Conservation (phyloP, 2,888 invertebrate species). For the Seira sanloemensis region DNA sequence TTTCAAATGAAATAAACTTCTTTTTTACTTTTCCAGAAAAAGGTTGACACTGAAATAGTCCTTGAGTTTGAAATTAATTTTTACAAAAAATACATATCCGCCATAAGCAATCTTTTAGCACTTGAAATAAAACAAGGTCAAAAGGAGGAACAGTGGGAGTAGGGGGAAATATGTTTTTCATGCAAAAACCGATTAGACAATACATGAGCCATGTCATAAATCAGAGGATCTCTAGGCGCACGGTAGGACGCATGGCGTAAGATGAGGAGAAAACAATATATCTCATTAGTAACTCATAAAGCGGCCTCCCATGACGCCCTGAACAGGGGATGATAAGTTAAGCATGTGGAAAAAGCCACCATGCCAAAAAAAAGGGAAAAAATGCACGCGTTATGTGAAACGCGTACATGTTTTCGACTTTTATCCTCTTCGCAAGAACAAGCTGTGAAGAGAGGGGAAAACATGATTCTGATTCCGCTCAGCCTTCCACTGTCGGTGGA, state of each 20-base stretch:
- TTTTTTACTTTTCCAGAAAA: too few relatives aligned
- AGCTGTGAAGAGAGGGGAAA: background rate
- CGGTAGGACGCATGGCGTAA: background rate
- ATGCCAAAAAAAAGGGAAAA: too few relatives aligned
- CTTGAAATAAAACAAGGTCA: background rate
- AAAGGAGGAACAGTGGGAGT: background rate
- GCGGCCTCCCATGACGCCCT: background rate
- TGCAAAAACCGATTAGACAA: slow-evolving; percentile 3
- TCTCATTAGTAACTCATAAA: slow-evolving; percentile 29
- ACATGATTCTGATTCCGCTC: slow-evolving; percentile 4
- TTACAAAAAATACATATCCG: background rate
- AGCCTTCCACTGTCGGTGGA: slow-evolving; percentile 1
- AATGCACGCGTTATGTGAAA: background rate
- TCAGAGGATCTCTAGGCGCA: slow-evolving; percentile 12
- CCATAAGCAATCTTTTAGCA: background rate
- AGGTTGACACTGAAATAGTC: background rate
- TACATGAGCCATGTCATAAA: background rate
- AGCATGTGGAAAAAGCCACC: background rate
- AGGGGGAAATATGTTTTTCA: background rate
- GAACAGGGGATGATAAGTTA: slow-evolving; percentile 15
- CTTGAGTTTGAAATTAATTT: slow-evolving; percentile 1
- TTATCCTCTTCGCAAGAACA: background rate
- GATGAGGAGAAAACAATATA: background rate
- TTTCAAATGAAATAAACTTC: too few relatives aligned
- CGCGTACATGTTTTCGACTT: background rate